phyloP scores from a whole-genome alignment of 2,888 invertebrate genomes.

The Hirtodrosophila confusa region DNA sequence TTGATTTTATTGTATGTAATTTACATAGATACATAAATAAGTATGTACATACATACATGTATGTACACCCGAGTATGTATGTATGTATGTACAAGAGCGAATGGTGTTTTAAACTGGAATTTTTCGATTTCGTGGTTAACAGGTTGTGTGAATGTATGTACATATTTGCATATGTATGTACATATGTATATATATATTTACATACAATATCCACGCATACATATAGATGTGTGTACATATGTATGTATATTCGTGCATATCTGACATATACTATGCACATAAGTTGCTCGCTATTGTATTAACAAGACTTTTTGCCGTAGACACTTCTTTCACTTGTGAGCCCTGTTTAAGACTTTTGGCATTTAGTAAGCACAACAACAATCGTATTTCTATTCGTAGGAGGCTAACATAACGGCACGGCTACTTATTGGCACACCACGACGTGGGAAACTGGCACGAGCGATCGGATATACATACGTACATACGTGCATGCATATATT shows the following conservation, averaged over 20 bases:
- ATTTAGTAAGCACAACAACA: background rate
- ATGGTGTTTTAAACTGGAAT: slow-evolving; percentile 8
- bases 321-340: background rate
- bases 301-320: background rate
- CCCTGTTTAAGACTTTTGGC: background rate
- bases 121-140: slow-evolving; percentile 7
- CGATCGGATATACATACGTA: slow-evolving; percentile 3
- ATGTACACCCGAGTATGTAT: background rate
- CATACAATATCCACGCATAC: background rate
- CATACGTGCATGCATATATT: background rate
- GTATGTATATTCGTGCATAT: background rate
- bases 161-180: too few relatives aligned
- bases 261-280: background rate
- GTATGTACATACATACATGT: slow-evolving; percentile 6
- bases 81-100: background rate
- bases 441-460: slow-evolving; percentile 28
- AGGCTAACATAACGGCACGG: slow-evolving; percentile 5
- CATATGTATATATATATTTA: background rate
- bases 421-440: slow-evolving; percentile 8
- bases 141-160: slow-evolving; percentile 1
- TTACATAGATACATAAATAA: slow-evolving; percentile 4
- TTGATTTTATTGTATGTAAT: background rate
- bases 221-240: slow-evolving; percentile 3
- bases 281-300: background rate
- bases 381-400: background rate